These are phyloP conservation scores for Crematogaster levior DNA, from an alignment of 2,888 invertebrate genomes.

Conservation along the genomic window DNA sequence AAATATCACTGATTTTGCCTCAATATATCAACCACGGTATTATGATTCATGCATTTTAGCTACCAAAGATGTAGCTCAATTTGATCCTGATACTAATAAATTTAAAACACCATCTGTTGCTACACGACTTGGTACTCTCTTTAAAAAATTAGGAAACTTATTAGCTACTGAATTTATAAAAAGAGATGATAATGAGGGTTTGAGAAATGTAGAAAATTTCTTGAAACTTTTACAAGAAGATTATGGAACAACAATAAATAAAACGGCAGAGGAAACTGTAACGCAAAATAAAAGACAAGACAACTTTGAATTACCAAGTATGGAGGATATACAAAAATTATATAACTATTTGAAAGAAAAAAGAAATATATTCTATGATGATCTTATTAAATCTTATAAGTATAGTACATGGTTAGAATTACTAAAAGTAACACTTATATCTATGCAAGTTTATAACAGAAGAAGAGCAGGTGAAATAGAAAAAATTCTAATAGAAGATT, in stretches of 20 bases:
- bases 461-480: background rate
- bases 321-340: constrained; percentile 55
- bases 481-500: background rate
- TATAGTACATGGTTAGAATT: background rate
- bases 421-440: background rate
- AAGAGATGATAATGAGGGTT: background rate
- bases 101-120: constrained; percentile 44
- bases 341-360: constrained; percentile 31
- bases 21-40: constrained; percentile 37
- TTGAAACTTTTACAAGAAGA: background rate
- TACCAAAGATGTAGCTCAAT: constrained; percentile 36
- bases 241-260: constrained; percentile 20
- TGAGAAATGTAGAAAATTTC: background rate
- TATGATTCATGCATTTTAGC: constrained; percentile 39
- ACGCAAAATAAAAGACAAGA: constrained; percentile 28
- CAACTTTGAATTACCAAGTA: constrained; percentile 42
- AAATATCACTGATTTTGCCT: too few relatives aligned
- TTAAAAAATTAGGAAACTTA: constrained; percentile 31
- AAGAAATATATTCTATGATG: background rate
- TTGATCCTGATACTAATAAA: constrained; percentile 12
- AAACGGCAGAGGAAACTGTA: background rate
- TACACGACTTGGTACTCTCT: constrained; percentile 17
- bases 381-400: background rate
- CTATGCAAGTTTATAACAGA: background rate
- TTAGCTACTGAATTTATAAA: constrained; percentile 6